Conservation (phyloP, 2,888 invertebrate genomes). For the Trichopoda pennipes region DNA sequence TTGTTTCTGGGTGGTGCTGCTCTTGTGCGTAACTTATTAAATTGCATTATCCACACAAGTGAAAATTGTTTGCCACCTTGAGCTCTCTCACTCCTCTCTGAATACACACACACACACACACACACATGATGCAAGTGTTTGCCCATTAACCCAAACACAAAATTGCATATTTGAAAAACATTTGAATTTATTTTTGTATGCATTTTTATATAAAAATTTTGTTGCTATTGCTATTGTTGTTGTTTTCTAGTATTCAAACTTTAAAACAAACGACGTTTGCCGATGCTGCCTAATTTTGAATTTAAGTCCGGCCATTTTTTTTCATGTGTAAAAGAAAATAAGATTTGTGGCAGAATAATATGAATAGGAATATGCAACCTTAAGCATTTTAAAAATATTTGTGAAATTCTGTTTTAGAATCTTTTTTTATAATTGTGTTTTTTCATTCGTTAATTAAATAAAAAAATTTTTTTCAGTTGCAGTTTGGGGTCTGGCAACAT, state of each 20-base stretch:
- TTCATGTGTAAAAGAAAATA: neutral
- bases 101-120: no score
- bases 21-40: slow-evolving; percentile 70
- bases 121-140: no score
- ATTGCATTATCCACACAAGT: slow-evolving; percentile 72
- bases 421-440: neutral
- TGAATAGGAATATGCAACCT: neutral
- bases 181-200: slow-evolving; percentile 47
- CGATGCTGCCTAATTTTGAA: slow-evolving; percentile 45
- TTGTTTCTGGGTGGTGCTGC: slow-evolving; percentile 45
- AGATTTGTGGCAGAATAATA: neutral
- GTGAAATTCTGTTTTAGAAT: neutral
- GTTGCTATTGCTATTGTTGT: slow-evolving; percentile 7
- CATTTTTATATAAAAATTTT: slow-evolving; percentile 4
- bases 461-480: no score
- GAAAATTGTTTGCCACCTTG: slow-evolving; percentile 70
- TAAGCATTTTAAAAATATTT: neutral
- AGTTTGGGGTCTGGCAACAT: no score
- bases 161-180: slow-evolving; percentile 49
- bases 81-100: slow-evolving; percentile 39
- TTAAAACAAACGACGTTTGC: slow-evolving; percentile 45
- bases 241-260: slow-evolving; percentile 50
- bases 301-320: slow-evolving; percentile 16
- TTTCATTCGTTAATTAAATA: neutral
- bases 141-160: slow-evolving; percentile 50